Evolutionary conservation across 2,797 vertebrate genomes (phyloP).

Genomic region (Sebastolobus alascanus): DNA sequence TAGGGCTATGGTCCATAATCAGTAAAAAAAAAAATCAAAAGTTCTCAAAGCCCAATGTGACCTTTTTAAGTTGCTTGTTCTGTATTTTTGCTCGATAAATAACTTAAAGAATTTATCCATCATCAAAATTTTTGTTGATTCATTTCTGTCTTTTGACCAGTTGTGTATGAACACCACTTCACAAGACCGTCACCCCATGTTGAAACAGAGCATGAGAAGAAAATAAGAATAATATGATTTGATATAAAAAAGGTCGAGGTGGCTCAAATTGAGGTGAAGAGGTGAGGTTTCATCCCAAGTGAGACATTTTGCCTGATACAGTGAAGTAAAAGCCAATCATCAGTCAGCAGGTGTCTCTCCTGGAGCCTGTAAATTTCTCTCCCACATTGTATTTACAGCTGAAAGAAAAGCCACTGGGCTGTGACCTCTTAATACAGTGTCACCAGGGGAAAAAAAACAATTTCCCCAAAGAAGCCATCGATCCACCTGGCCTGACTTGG

Average conservation of each 20-base stretch:
- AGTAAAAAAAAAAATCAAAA: neutral
- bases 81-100: neutral
- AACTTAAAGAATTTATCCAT: neutral
- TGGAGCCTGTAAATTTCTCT: neutral
- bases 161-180: neutral
- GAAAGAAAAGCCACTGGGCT: conserved; percentile 5
- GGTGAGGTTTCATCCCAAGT: neutral
- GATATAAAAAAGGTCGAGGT: neutral
- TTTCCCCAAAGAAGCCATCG: conserved; percentile 13
- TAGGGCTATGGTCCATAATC: neutral
- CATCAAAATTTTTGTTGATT: neutral
- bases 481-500: neutral
- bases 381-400: neutral
- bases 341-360: conserved; percentile 5
- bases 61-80: neutral
- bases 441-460: neutral
- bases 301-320: neutral
- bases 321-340: conserved; percentile 12
- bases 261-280: conserved; percentile 12
- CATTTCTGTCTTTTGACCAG: neutral
- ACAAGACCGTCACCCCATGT: neutral
- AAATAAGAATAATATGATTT: neutral
- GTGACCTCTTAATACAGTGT: conserved; percentile 13
- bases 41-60: neutral
- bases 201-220: neutral